Conservation (phyloP, 2,888 invertebrate species). For the Oscheius sp. region DNA sequence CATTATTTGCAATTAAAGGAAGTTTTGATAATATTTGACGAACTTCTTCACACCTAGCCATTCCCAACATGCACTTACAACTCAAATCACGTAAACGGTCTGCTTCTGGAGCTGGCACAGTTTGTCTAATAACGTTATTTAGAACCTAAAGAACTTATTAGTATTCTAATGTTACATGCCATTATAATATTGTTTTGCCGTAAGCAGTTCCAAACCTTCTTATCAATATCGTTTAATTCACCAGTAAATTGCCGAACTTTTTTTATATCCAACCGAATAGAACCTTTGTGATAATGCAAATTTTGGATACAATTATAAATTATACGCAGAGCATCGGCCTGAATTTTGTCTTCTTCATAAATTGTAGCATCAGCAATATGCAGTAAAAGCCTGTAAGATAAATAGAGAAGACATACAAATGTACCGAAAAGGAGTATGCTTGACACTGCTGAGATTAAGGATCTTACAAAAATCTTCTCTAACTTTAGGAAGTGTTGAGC, state of each 20-base stretch:
- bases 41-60: slow-evolving; percentile 89
- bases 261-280: neutral
- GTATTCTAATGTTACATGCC: neutral
- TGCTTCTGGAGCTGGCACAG: slow-evolving; percentile 94
- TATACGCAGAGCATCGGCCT: neutral
- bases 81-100: slow-evolving; percentile 92
- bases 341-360: slow-evolving; percentile 15
- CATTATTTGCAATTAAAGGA: slow-evolving; percentile 90
- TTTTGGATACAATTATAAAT: slow-evolving; percentile 3
- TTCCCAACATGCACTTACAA: slow-evolving; percentile 86
- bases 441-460: neutral
- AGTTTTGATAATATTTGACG: slow-evolving; percentile 93
- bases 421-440: neutral
- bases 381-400: neutral
- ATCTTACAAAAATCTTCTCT: slow-evolving; percentile 33
- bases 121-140: slow-evolving; percentile 86
- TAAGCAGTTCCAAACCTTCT: slow-evolving; percentile 6
- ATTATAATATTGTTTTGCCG: slow-evolving; percentile 17
- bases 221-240: slow-evolving; percentile 2
- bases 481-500: slow-evolving; percentile 28
- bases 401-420: neutral
- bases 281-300: slow-evolving; percentile 6
- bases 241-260: neutral
- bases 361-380: slow-evolving; percentile 3
- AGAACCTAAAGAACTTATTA: slow-evolving; percentile 77